Evolutionary conservation across 1,140 invertebrate species (phyloP), one percentile per base, ranked within the genome.

Genomic region (Eulimnadia texana): DNA sequence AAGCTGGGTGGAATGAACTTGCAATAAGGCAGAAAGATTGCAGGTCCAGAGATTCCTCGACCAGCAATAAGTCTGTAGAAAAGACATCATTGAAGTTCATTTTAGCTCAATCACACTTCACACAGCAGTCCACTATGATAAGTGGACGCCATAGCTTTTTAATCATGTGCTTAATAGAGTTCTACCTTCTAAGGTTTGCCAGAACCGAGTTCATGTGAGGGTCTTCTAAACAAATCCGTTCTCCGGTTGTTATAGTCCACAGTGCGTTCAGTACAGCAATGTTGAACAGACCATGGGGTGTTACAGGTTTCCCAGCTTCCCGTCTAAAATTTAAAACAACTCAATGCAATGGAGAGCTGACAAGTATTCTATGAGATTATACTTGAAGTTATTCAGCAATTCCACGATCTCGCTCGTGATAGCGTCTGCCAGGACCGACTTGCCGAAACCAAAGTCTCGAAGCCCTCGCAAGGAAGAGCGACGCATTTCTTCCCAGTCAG

Each of bases 361-460:
- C 33, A 42, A 42, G 33, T 42, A n/a, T n/a, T n/a, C n/a, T n/a
- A n/a, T n/a, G n/a, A n/a, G n/a, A n/a, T 19, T 29, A 42, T 58
- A 28, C 25, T 58, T 58, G 9, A 58, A 29, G 13, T 23, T 16
- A 1, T 42, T 16, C 6, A 42, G 33, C 33, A 67, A 42, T 23
- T 67, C 64, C 9, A 51, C 19, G 0, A 64, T 61, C 29, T 74
- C 72, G 23, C 69, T 66, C 25, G 65, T 60, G 13, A 69, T 60
- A 3, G 64, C 19, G 1, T 24, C 33, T 63, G 75, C 75, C 67
- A 77, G 67, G 1, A 65, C 64, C 16, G 68, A 67, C 64, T 81
- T 77, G 0, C 85, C 85, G 60, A 88, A 84, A 2, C 85, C 86
- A 66, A 79, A 82, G 64, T 86, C 82, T 16, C 84, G 71, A 65